Percentiles rank a stretch among this genome's conserved stretches.
Conservation (phyloP, 2,797 vertebrate genomes). For the Oryzias dopingdopingensis region DNA sequence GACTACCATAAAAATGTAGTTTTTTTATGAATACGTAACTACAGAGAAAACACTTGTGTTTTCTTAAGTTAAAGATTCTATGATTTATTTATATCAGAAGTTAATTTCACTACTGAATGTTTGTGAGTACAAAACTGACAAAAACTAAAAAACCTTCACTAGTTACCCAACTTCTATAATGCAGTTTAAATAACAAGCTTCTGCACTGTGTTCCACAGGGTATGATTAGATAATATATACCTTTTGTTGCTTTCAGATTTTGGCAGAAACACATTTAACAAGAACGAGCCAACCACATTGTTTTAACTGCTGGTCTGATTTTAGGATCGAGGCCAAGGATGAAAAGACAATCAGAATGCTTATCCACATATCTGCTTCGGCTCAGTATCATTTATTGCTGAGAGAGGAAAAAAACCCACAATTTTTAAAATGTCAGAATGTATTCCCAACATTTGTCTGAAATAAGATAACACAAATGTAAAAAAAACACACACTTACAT, state of each 20-base stretch:
- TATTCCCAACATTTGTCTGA: not conserved
- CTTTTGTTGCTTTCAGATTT: not conserved
- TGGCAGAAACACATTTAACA: not conserved
- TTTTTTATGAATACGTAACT: not conserved
- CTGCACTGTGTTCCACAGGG: too few relatives aligned
- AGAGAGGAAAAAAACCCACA: not conserved
- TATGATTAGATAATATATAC: too few relatives aligned
- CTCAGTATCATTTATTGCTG: not conserved
- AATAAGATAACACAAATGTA: too few relatives aligned
- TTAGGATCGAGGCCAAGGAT: not conserved
- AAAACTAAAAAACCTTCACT: not conserved
- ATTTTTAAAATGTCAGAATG: not conserved
- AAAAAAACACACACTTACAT: too few relatives aligned
- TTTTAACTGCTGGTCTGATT: not conserved
- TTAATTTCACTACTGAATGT: not conserved
- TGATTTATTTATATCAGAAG: not conserved
- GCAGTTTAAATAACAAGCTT: too few relatives aligned
- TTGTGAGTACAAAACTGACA: not conserved
- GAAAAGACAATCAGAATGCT: not conserved
- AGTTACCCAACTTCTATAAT: too few relatives aligned
- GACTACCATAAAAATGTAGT: not conserved
- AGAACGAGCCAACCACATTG: not conserved
- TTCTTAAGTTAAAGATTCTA: not conserved
- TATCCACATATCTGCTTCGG: not conserved
- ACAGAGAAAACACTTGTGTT: not conserved